Evolutionary conservation across 2,797 vertebrate species (phyloP), one percentile per base, ranked within the genome.

Genomic region (Rhinogobio ventralis): DNA sequence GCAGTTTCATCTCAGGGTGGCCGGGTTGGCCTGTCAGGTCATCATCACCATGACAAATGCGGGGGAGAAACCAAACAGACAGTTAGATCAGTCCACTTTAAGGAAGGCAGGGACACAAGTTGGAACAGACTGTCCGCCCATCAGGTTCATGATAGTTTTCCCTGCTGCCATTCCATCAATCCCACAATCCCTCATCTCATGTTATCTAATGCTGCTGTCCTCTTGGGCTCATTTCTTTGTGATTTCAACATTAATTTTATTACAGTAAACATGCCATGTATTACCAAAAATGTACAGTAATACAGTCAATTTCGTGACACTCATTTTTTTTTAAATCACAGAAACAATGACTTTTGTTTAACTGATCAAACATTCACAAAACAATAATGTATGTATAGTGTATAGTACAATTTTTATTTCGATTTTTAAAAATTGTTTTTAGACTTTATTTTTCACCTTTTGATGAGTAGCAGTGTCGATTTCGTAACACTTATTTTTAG

Each of bases 21-120:
- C 79, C 88, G 89, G 89, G 7, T 23, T 78, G 91, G 83, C 89
- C 91, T 82, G 86, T 89, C 82, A 73, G 88, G 84, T 86, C 83
- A 73, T 83, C 83, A 75, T 78, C 81, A 23, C 67, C 9, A 55
- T 88, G 88, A 85, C 73, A 67, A 83, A 85, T 75, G 83, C 77
- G 28, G 77, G 60, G 53, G 49, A 78, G 64, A 86, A 85, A 81
- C 82, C 71, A 81, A 86, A 82, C 68, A 36, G 87, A 67, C 79
- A 80, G 85, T 79, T 79, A 73, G 46, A 87, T 88, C 83, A 79
- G 80, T 85, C 33, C 81, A 86, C 76, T 87, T 86, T 84, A 87
- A 64, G 67, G 51, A 53, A 87, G 53, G 30, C 76, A 33, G 23
- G 46, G n/a, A 81, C 68, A 85, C 80, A 76, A 84, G 77, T 81